A percentile compares a stretch with the other conserved stretches of the same genome.
Conservation (phyloP, 1,140 invertebrate genomes). For the Aporrectodea caliginosa region DNA sequence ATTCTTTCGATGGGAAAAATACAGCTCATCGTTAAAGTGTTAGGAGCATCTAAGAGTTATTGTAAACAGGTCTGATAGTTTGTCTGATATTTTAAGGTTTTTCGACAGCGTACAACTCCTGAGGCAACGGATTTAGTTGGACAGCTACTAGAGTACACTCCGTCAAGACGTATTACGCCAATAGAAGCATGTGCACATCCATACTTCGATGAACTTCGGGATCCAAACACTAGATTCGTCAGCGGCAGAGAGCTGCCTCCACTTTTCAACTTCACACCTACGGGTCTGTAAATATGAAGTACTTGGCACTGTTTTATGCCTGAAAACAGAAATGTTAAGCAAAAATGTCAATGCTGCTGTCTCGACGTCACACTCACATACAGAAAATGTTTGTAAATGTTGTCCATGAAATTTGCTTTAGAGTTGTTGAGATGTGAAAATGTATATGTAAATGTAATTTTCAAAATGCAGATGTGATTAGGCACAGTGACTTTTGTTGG, state of each 20-base stretch:
- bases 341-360: background rate
- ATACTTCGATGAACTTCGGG: slow-evolving; percentile 96
- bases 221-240: slow-evolving; percentile 82
- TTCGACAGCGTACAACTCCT: slow-evolving; percentile 89
- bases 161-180: slow-evolving; percentile 86
- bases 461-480: no score
- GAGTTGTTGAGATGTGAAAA: background rate
- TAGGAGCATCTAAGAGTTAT: background rate
- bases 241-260: slow-evolving; percentile 89
- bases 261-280: slow-evolving; percentile 93
- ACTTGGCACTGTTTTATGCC: background rate
- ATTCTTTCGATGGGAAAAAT: background rate
- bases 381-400: background rate
- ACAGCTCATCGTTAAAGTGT: background rate
- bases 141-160: slow-evolving; percentile 93
- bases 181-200: slow-evolving; percentile 93
- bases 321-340: background rate
- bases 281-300: slow-evolving; percentile 16
- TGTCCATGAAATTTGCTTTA: background rate
- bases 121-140: slow-evolving; percentile 97
- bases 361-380: background rate
- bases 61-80: background rate
- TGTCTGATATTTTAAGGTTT: slow-evolving; percentile 62
- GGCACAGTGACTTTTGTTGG: no score
- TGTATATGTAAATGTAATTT: background rate